Conservation (phyloP, 2,888 invertebrate genomes). For the Nymphalis polychloros region DNA sequence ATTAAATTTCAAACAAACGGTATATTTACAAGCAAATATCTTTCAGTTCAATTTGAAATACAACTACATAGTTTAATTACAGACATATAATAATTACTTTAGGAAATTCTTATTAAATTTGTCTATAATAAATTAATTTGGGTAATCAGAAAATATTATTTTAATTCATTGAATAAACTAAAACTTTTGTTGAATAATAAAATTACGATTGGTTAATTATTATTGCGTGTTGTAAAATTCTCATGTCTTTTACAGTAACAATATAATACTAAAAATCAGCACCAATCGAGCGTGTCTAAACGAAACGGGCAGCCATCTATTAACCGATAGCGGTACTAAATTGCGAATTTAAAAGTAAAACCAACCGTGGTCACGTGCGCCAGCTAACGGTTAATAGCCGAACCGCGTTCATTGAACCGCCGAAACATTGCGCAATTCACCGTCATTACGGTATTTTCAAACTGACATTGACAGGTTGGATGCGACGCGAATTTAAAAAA, state of each 20-base stretch:
- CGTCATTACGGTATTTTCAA: constrained; percentile 42
- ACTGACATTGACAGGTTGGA: constrained; percentile 41
- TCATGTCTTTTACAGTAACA: not conserved
- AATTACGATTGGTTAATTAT: not conserved
- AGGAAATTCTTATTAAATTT: too few species aligned
- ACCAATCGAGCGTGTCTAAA: constrained; percentile 16
- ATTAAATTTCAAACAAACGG: too few species aligned
- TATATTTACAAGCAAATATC: too few species aligned
- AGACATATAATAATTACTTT: too few species aligned
- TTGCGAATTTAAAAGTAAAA: constrained; percentile 77
- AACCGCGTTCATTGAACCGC: constrained; percentile 72
- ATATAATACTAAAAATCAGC: constrained; percentile 2
- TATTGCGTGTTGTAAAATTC: not conserved
- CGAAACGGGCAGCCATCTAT: constrained; percentile 55
- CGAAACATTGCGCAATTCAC: constrained; percentile 38
- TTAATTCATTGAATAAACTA: too few species aligned
- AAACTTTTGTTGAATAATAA: too few species aligned
- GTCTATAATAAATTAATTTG: too few species aligned
- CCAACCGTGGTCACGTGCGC: constrained; percentile 65
- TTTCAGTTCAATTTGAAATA: too few species aligned
- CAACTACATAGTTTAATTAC: too few species aligned
- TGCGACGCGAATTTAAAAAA: constrained; percentile 72
- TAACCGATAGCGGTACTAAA: constrained; percentile 69
- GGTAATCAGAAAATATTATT: too few species aligned
- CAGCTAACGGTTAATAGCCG: constrained; percentile 73